A percentile compares a stretch with the other conserved stretches of the same genome.
Evolutionary conservation across 2,113 vertebrate species (phyloP).

Genomic region (Lota lota): DNA sequence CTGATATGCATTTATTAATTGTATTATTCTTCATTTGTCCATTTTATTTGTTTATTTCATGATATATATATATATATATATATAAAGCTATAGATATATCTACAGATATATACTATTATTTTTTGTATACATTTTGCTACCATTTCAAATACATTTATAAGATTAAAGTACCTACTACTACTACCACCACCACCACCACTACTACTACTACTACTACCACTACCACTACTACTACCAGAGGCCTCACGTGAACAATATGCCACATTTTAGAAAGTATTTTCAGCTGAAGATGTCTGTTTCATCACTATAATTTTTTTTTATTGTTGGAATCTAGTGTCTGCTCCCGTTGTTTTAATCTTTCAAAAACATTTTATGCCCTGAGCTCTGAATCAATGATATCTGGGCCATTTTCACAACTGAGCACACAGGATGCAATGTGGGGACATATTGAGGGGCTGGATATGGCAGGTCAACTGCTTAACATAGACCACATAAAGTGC

Average conservation of each 20-base stretch:
- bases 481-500: conserved; percentile 13
- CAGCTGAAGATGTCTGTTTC: no score
- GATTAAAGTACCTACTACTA: background rate
- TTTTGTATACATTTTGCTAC: conserved; percentile 13
- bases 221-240: background rate
- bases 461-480: conserved; percentile 22
- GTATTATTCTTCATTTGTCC: conserved; percentile 29
- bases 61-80: conserved; percentile 4
- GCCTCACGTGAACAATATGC: background rate
- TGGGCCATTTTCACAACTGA: conserved; percentile 57
- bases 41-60: conserved; percentile 56
- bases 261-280: no score
- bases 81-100: no score
- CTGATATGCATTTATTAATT: conserved; percentile 66
- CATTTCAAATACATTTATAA: background rate
- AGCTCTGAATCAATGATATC: conserved; percentile 57
- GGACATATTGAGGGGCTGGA: conserved; percentile 52
- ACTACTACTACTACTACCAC: background rate
- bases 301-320: background rate
- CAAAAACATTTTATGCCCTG: conserved; percentile 48
- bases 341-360: conserved; percentile 63
- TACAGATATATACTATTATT: no score
- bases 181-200: background rate
- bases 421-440: background rate
- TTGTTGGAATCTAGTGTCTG: conserved; percentile 46